Conservation (phyloP, 2,888 invertebrate genomes). For the Calameuta idolon region DNA sequence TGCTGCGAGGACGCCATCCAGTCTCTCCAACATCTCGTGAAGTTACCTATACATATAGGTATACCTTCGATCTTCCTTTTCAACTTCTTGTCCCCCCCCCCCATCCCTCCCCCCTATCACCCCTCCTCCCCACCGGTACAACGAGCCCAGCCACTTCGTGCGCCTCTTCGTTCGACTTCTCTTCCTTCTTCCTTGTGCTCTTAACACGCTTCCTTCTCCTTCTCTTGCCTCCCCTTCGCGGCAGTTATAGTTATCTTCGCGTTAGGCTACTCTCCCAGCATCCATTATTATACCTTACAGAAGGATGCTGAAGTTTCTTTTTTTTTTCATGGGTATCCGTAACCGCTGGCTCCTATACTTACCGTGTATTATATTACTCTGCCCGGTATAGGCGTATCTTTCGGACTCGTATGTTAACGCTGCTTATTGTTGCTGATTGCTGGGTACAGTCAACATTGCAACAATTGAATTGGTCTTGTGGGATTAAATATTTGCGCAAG, state of each 20-base stretch:
- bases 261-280: too few species aligned
- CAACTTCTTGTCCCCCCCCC: constrained; percentile 10
- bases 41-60: neutral
- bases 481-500: too few species aligned
- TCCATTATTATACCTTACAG: too few species aligned
- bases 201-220: neutral
- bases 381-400: too few species aligned
- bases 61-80: constrained; percentile 13
- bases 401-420: too few species aligned
- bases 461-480: too few species aligned
- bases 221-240: neutral
- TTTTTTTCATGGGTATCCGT: too few species aligned
- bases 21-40: constrained; percentile 15
- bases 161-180: neutral
- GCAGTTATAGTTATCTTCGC: constrained; percentile 33
- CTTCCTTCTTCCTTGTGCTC: constrained; percentile 7
- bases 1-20: constrained; percentile 14
- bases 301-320: too few species aligned
- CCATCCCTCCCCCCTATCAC: constrained; percentile 9
- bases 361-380: too few species aligned
- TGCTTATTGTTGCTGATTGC: too few species aligned
- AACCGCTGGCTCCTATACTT: too few species aligned
- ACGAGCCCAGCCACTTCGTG: neutral
- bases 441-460: too few species aligned
- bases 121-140: constrained; percentile 8